Conservation (phyloP, 2,113 vertebrate genomes). For the Syngnathus typhle region DNA sequence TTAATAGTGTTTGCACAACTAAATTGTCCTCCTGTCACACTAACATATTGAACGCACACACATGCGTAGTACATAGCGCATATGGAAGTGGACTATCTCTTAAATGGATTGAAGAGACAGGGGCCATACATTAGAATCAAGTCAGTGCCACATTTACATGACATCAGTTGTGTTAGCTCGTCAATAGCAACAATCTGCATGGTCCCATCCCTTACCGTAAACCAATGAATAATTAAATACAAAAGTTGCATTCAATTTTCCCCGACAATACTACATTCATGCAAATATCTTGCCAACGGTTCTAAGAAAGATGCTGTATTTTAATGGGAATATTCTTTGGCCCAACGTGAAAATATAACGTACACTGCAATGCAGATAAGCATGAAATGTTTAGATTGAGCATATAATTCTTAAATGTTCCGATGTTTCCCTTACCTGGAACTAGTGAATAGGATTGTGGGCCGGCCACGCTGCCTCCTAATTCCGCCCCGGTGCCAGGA, state of each 20-base stretch:
- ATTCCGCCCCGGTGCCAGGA: slow-evolving; percentile 80
- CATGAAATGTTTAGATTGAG: too few species aligned
- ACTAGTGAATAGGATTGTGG: slow-evolving; percentile 93
- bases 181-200: background rate
- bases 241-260: background rate
- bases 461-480: slow-evolving; percentile 83
- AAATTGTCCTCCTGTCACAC: slow-evolving; percentile 1
- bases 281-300: background rate
- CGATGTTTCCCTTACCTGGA: slow-evolving; percentile 77
- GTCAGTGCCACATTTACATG: background rate
- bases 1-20: slow-evolving; percentile 6
- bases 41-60: background rate
- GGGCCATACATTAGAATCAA: background rate
- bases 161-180: background rate
- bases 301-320: background rate
- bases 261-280: background rate
- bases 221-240: slow-evolving; percentile 1
- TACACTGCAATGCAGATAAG: background rate
- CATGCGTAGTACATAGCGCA: background rate
- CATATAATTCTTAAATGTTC: background rate
- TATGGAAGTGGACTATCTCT: background rate
- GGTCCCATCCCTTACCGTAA: background rate
- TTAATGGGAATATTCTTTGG: background rate
- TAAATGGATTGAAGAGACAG: background rate
- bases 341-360: background rate